These are phyloP conservation scores for Sebastolobus altivelis DNA, from an alignment of 2,797 vertebrate genomes.

Conservation along the genomic window DNA sequence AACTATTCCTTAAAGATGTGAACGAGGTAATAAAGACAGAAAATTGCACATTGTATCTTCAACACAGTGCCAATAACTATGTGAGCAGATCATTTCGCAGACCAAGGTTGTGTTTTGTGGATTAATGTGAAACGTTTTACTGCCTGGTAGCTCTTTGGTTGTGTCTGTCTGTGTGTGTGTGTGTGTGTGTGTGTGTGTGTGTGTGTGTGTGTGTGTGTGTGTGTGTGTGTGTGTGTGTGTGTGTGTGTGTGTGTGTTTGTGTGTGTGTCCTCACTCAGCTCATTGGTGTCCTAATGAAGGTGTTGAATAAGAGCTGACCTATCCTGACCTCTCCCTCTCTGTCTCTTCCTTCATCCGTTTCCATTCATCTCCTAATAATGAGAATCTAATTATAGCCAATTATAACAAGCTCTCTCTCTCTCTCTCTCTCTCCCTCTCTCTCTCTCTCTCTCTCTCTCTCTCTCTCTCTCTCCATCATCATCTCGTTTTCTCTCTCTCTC, in stretches of 20 bases:
- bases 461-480: slow-evolving; percentile 14
- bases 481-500: slow-evolving; percentile 24
- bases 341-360: slow-evolving; percentile 73
- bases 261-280: slow-evolving; percentile 50
- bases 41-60: neutral
- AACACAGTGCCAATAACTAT: neutral
- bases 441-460: slow-evolving; percentile 35
- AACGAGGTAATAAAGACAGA: slow-evolving; percentile 9
- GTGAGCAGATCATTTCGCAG: slow-evolving; percentile 39
- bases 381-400: slow-evolving; percentile 83
- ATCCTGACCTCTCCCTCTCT: slow-evolving; percentile 72
- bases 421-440: slow-evolving; percentile 29
- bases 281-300: slow-evolving; percentile 77
- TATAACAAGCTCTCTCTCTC: slow-evolving; percentile 72
- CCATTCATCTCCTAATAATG: slow-evolving; percentile 80
- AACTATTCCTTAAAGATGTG: slow-evolving; percentile 5
- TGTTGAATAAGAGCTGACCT: slow-evolving; percentile 78
- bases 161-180: slow-evolving; percentile 33
- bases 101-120: slow-evolving; percentile 43
- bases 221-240: slow-evolving; percentile 32
- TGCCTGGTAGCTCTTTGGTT: slow-evolving; percentile 14
- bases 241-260: slow-evolving; percentile 36
- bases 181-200: slow-evolving; percentile 16
- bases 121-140: slow-evolving; percentile 43
- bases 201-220: slow-evolving; percentile 14